Base-by-base conservation (phyloP, 2,888 invertebrate genomes). In the Morpho achilles region DNA sequence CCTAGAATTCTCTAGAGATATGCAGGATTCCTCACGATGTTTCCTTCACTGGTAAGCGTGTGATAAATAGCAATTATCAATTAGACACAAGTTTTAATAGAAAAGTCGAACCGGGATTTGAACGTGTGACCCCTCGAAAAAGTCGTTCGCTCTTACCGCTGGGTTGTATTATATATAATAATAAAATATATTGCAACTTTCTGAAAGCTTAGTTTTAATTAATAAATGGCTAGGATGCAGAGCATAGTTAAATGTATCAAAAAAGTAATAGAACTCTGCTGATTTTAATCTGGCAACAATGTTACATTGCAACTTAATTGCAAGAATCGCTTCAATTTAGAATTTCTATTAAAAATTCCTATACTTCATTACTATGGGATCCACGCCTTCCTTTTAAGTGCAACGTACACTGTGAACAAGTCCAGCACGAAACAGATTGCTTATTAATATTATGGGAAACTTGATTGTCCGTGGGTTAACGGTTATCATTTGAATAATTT, bases 381-480 rank as follows among this genome's bases (percentile, higher is more conserved):
- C 56, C 63, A 68, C 65, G 67, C 62, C 60, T 56, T 51, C 70
- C 59, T 57, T 64, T 60, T 64, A 66, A 48, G 61, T 55, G 16
- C 40, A 48, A 42, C 52, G 64, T 62, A 62, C 63, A 66, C 45
- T 43, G 47, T 7, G 9, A 7, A 32, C 6, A 40, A 2, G 8
- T 44, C 47, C 23, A 43, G 23, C 50, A 41, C 40, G 39, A 6
- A 10, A 44, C 46, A 16, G 32, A 45, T 39, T 39, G 8, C n/a
- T 32, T 10, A 7, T 53, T 16, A 10, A 32, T 32, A 43, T 3
- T 32, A 32, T 10, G 44, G 8, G 44, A 45, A 45, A 10, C 52
- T 32, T 44, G 10, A 32, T 53, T 10, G 39, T 32, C 7, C 8
- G 39, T 0, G 6, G 1, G 8, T 16, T 22, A 16, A 16, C 9